Conservation (phyloP, 2,888 invertebrate species). For the Octodonta nipae region DNA sequence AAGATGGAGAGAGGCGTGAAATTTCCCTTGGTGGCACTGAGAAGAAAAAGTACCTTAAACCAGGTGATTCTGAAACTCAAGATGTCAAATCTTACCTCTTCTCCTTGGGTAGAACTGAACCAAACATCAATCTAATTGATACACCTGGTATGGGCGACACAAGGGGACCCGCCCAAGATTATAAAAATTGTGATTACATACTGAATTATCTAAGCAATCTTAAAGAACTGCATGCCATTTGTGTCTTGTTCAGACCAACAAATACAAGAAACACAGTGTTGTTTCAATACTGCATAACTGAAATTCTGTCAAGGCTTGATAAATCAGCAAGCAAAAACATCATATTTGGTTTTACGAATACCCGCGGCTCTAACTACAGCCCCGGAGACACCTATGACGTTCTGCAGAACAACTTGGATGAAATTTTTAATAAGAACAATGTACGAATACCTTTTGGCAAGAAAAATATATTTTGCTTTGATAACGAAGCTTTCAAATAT, state of each 20-base stretch:
- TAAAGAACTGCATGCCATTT: constrained; percentile 26
- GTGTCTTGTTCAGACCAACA: constrained; percentile 25
- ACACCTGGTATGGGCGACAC: constrained; percentile 30
- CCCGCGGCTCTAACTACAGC: constrained; percentile 10
- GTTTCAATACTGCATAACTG: constrained; percentile 28
- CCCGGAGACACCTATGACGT: constrained; percentile 2
- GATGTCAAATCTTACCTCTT: constrained; percentile 21
- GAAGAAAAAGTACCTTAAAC: constrained; percentile 16
- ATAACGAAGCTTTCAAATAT: constrained; percentile 29
- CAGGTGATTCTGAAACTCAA: constrained; percentile 18
- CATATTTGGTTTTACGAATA: constrained; percentile 29
- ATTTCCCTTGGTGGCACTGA: constrained; percentile 1
- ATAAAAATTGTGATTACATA: constrained; percentile 23
- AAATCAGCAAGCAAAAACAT: constrained; percentile 28
- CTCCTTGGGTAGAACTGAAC: constrained; percentile 11
- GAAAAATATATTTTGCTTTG: constrained; percentile 28
- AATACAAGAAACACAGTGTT: constrained; percentile 22
- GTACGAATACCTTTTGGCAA: constrained; percentile 15
- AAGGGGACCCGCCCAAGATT: constrained; percentile 19
- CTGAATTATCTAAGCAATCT: constrained; percentile 24
- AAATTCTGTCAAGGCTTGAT: constrained; percentile 28
- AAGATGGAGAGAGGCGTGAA: not conserved
- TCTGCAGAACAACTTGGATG: constrained; percentile 13
- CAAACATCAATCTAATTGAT: constrained; percentile 27
- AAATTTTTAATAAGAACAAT: constrained; percentile 21